Percentiles rank a stretch among this genome's conserved stretches.
These are phyloP conservation scores for Zeugodacus cucurbitae DNA, from an alignment of 1,140 invertebrate genomes.

Conservation along the genomic window DNA sequence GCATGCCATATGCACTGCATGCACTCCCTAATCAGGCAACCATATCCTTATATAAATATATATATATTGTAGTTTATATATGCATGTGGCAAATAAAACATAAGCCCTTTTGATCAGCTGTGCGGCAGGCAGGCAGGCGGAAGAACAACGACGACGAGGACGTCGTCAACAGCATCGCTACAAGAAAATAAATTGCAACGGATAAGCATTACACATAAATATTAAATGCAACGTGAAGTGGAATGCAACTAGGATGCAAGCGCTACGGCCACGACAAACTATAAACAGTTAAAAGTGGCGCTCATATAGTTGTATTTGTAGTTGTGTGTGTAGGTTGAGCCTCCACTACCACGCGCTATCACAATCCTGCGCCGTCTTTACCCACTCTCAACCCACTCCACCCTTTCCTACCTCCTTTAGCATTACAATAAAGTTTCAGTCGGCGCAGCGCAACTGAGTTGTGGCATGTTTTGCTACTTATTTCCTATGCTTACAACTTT, in stretches of 20 bases:
- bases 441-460: not conserved
- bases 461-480: not conserved
- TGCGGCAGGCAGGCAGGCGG: not conserved
- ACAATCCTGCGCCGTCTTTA: not conserved
- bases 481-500: conserved; percentile 5
- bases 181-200: conserved; percentile 44
- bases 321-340: not conserved
- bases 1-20: not conserved
- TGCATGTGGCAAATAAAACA: not conserved
- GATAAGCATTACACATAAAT: conserved; percentile 41
- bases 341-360: not conserved
- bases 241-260: not conserved
- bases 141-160: not conserved
- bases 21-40: not conserved
- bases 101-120: not conserved
- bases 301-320: not conserved
- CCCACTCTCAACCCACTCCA: not conserved
- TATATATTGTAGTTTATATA: not conserved
- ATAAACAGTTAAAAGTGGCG: not conserved
- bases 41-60: not conserved
- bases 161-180: not conserved
- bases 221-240: conserved; percentile 38
- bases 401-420: not conserved
- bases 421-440: not conserved
- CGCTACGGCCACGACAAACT: not conserved